Base-by-base conservation (phyloP, 2,888 invertebrate genomes). In the Camptogramma bilineatum region DNA sequence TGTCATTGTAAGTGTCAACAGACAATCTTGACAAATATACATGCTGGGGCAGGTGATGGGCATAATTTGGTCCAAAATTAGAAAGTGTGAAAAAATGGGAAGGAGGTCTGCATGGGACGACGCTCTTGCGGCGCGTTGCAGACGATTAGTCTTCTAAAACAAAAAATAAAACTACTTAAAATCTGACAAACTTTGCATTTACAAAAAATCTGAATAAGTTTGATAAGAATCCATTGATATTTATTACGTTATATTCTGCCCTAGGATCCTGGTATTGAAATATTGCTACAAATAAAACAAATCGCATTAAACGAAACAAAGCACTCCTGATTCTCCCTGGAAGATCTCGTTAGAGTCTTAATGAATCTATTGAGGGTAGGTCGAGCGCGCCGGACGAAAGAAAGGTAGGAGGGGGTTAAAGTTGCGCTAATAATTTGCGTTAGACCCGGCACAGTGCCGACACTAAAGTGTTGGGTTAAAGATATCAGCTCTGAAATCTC, bases 311-410 rank as follows among this genome's bases (percentile, higher is more conserved):
- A 79, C 76, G 81, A 90, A 89, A 91, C 91, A 91, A 91, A 90
- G 87, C 90, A 84, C 79, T 84, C 85, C 83, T 87, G 87, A 90
- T 91, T 88, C 86, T 82, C 86, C 84, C 84, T 84, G 81, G 85
- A 84, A 87, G 87, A 90, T 90, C 90, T 92, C 88, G 91, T 92
- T 91, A 91, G 86, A 85, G 86, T 85, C 87, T 86, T 92, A 91
- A 93, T 92, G 91, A 93, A 89, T 91, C 91, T 91, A 93, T 93
- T 91, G 91, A 92, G 86, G 85, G 86, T 86, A 84, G 83, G 84
- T 84, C 83, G 84, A 88, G 90, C 87, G 90, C 83, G 80, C 81
- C 79, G 85, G 84, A 81, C 81, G 81, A 85, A 87, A 88, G 86
- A 87, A 87, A 85, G 80, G 81, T 69, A 77, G 66, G 60, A 60